These are phyloP conservation scores for Solenopsis fugax DNA, from an alignment of 1,140 invertebrate species.

Conservation along the genomic window DNA sequence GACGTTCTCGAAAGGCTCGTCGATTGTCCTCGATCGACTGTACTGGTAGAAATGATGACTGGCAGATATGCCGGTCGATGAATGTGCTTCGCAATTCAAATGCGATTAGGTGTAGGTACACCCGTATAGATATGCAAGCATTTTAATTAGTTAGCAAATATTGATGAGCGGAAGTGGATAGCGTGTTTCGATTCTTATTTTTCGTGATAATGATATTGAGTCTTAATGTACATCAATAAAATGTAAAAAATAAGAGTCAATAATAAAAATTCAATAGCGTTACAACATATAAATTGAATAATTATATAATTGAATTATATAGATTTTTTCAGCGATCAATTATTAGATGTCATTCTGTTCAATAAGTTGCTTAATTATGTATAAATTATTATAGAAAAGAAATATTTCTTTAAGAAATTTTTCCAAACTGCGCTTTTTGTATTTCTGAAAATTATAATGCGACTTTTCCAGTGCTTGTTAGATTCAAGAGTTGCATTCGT, in stretches of 20 bases:
- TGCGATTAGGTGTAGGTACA: conserved; percentile 36
- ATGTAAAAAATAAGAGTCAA: neutral
- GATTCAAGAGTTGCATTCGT: conserved; percentile 4
- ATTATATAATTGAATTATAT: neutral
- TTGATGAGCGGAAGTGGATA: neutral
- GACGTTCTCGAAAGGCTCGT: conserved; percentile 63
- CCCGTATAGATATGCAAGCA: neutral
- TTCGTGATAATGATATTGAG: neutral
- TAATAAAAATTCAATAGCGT: neutral
- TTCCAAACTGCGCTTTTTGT: neutral
- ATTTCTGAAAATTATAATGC: neutral
- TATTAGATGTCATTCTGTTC: neutral
- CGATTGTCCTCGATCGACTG: conserved; percentile 63
- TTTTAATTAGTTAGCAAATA: conserved; percentile 41
- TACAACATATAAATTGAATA: neutral
- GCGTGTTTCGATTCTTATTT: conserved; percentile 7
- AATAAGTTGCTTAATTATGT: neutral
- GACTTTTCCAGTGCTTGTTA: conserved; percentile 30
- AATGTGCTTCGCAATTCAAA: conserved; percentile 52
- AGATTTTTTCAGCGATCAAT: neutral
- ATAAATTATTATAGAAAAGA: neutral
- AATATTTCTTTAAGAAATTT: conserved; percentile 1
- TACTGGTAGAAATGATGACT: conserved; percentile 60
- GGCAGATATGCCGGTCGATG: conserved; percentile 47
- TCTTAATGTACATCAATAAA: neutral